Evolutionary conservation across 2,888 invertebrate species (phyloP).

Genomic region (Drosophila austrosaltans): DNA sequence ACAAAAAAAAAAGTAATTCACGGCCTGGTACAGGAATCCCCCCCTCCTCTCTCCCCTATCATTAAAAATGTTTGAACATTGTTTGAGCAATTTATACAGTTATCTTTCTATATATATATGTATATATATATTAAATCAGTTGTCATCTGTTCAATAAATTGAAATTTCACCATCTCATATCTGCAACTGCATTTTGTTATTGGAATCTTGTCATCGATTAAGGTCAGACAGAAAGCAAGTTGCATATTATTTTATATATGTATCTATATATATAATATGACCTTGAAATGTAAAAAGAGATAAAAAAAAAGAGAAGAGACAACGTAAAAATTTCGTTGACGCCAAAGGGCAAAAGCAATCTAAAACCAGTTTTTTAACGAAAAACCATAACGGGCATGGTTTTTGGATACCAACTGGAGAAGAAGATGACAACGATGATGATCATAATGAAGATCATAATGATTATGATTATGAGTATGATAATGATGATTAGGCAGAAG

Average conservation of each 20-base stretch:
- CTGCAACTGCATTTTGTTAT: conserved; percentile 42
- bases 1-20: not conserved
- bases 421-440: too few species aligned
- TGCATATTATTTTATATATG: conserved; percentile 51
- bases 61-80: conserved; percentile 9
- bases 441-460: conserved; percentile 19
- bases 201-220: conserved; percentile 64
- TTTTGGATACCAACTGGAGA: conserved; percentile 18
- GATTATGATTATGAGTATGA: conserved; percentile 34
- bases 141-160: not conserved
- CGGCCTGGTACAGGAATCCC: conserved; percentile 1
- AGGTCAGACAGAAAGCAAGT: conserved; percentile 68
- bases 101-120: not conserved
- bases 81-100: not conserved
- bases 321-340: conserved; percentile 22
- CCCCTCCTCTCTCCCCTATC: not conserved
- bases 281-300: conserved; percentile 35
- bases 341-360: conserved; percentile 61
- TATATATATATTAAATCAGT: conserved; percentile 11
- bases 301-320: conserved; percentile 44
- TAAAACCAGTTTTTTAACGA: conserved; percentile 45
- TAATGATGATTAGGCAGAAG: conserved; percentile 19
- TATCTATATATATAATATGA: conserved; percentile 45
- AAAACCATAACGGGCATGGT: conserved; percentile 57
- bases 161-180: conserved; percentile 35